Evolutionary conservation across 2,888 invertebrate species (phyloP).

Genomic region (Mystacides longicornis): DNA sequence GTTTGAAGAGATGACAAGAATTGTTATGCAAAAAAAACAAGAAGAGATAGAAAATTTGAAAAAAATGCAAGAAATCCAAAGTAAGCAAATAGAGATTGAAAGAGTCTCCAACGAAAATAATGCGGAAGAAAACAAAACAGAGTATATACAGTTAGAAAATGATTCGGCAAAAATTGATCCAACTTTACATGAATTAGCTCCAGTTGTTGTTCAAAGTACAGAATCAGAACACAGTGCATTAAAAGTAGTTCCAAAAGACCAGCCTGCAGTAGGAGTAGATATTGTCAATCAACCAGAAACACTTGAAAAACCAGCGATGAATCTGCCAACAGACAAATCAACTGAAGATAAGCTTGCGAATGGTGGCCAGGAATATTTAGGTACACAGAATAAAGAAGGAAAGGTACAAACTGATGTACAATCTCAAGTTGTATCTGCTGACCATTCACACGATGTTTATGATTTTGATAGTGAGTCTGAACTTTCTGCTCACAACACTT

Average conservation of each 20-base stretch:
- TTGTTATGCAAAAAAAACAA: neutral
- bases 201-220: too few species aligned
- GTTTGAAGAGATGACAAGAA: neutral
- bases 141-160: too few species aligned
- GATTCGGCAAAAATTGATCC: too few species aligned
- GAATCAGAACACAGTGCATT: too few species aligned
- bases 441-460: slow-evolving; percentile 16
- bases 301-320: neutral
- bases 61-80: neutral
- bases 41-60: neutral
- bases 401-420: neutral
- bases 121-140: too few species aligned
- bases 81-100: neutral
- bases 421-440: slow-evolving; percentile 1
- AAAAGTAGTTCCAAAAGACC: too few species aligned
- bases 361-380: neutral
- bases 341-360: too few species aligned
- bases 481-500: slow-evolving; percentile 6
- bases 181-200: too few species aligned
- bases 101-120: too few species aligned
- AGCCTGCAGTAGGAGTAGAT: too few species aligned
- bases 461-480: slow-evolving; percentile 23
- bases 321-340: neutral
- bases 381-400: neutral
- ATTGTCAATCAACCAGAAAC: too few species aligned